Percentiles rank a stretch among this genome's conserved stretches.
phyloP scores from a whole-genome alignment of 53 echinoderm and acorn worm genomes.

The Arbacia lixula region DNA sequence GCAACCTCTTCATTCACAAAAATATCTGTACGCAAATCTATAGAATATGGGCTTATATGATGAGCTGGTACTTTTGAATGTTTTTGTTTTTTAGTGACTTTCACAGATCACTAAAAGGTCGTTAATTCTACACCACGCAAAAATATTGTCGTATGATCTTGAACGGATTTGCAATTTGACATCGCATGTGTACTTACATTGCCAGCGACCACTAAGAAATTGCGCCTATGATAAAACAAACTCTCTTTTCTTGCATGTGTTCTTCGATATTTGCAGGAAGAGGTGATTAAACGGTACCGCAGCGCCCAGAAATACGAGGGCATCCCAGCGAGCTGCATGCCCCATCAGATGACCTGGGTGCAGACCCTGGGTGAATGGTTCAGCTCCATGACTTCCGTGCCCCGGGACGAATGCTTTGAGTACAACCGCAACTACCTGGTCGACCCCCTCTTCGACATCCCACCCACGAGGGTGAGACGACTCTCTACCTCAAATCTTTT shows the following conservation, averaged over 20 bases:
- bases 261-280: constrained; percentile 47
- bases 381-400: constrained; percentile 39
- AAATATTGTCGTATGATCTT: too few relatives aligned
- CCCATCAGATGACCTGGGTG: constrained; percentile 69
- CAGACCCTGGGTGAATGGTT: constrained; percentile 58
- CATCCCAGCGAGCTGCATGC: constrained; percentile 53
- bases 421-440: constrained; percentile 63
- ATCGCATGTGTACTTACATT: too few relatives aligned
- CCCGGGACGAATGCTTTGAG: constrained; percentile 51
- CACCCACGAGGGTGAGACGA: constrained; percentile 67
- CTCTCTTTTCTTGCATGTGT: background rate
- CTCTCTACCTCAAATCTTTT: too few relatives aligned
- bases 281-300: constrained; percentile 53
- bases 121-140: too few relatives aligned
- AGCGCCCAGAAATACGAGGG: constrained; percentile 19
- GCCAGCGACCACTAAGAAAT: too few relatives aligned
- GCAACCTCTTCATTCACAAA: too few relatives aligned
- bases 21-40: too few relatives aligned
- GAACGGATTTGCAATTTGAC: too few relatives aligned
- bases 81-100: too few relatives aligned
- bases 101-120: too few relatives aligned
- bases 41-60: too few relatives aligned
- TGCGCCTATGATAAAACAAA: background rate
- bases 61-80: too few relatives aligned
- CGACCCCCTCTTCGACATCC: constrained; percentile 74